Base-by-base conservation (phyloP, 2,113 vertebrate species). In the Egretta garzetta region DNA sequence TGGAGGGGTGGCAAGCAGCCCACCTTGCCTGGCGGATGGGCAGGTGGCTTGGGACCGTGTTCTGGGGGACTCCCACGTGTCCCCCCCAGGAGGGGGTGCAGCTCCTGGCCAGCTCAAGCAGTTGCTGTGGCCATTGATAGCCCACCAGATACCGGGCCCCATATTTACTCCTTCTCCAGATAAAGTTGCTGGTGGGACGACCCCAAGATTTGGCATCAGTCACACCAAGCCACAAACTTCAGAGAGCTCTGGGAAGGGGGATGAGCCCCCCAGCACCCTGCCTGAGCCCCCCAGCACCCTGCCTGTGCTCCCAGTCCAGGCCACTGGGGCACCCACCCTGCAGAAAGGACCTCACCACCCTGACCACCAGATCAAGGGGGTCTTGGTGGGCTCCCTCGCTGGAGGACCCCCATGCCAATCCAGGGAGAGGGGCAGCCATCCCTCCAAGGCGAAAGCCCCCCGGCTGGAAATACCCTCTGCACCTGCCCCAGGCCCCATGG, bases 131-230 rank as follows among this genome's bases (percentile, higher is more conserved):
- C 70, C 55, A 8, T 7, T 1, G 3, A 10, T 32, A 67, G 22
- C 18, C 45, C 66, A 32, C 21, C 20, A 7, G 19, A 7, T 9
- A 15, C 18, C 0, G 0, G 21, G 18, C 13, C 8, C n/a, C 14
- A 56, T 13, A 6, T 35, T 15, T 23, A 62, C 4, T 8, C 86
- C 47, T 32, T 14, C 11, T 26, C 41, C 41, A 20, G 74, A 14
- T 17, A 27, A 62, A 72, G 32, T 1, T 68, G 26, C 35, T 27
- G 7, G 26, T 43, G 64, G 63, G 79, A 53, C 2, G 2, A 33
- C 4, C n/a, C 64, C 59, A 53, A 39, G 17, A 15, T 49, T 26
- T 63, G 32, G 33, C 39, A 49, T 8, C 0, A 0, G 30, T 55
- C 8, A 16, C 49, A 49, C 15, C 0, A 8, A 50, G 21, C 13